phyloP scores from a whole-genome alignment of 1,140 invertebrate species.

The Drosophila bocki region DNA sequence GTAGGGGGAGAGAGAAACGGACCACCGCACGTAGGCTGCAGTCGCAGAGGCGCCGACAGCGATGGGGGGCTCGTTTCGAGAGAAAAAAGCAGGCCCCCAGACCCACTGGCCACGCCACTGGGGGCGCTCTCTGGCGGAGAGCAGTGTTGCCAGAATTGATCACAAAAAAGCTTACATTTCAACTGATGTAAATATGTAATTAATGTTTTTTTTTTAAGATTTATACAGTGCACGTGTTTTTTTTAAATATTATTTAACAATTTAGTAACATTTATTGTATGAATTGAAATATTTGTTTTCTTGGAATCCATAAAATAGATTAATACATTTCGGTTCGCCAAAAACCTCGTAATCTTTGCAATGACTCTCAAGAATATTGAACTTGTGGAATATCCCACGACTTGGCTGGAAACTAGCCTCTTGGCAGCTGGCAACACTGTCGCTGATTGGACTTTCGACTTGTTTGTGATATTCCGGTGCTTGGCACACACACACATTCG shows the following conservation, averaged over 20 bases:
- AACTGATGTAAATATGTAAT: too few relatives aligned
- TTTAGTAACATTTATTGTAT: too few relatives aligned
- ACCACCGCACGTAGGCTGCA: slow-evolving; percentile 33
- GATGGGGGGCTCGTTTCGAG: slow-evolving; percentile 1
- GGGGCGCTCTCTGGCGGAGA: background rate
- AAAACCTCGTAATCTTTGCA: background rate
- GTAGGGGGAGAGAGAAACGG: background rate
- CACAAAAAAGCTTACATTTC: background rate
- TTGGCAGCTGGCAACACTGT: slow-evolving; percentile 4
- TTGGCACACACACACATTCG: background rate
- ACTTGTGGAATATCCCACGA: background rate
- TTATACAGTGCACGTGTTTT: too few relatives aligned
- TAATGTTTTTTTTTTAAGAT: too few relatives aligned
- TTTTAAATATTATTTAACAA: too few relatives aligned
- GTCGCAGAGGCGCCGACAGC: slow-evolving; percentile 20
- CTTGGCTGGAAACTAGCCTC: slow-evolving; percentile 10
- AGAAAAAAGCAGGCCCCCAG: background rate
- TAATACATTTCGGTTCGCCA: background rate
- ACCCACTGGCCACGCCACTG: slow-evolving; percentile 26
- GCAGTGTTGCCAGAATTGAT: slow-evolving; percentile 1
- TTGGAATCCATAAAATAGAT: background rate
- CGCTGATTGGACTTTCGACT: slow-evolving; percentile 71
- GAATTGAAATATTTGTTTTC: too few relatives aligned
- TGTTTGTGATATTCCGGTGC: slow-evolving; percentile 63
- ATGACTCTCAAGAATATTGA: slow-evolving; percentile 6